Conservation (phyloP, 2,888 invertebrate species). For the Peribatodes rhomboidaria region DNA sequence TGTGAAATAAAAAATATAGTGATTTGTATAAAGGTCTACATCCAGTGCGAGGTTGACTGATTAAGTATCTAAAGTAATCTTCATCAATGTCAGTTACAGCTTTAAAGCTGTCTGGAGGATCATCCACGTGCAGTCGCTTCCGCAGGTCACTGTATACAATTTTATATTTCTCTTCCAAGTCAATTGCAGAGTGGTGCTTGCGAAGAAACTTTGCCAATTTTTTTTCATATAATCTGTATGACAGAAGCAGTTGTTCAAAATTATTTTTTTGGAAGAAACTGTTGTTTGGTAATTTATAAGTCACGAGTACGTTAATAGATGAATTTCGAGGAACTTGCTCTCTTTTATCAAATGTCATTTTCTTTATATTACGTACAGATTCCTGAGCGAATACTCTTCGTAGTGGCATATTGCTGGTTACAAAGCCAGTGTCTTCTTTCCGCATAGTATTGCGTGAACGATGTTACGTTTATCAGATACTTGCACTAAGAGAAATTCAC, state of each 20-base stretch:
- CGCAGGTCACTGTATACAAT: constrained; percentile 59
- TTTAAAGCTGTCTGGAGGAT: constrained; percentile 56
- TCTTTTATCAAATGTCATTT: constrained; percentile 31
- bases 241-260: constrained; percentile 60
- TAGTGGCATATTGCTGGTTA: constrained; percentile 56
- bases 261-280: constrained; percentile 53
- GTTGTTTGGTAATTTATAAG: constrained; percentile 53
- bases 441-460: constrained; percentile 40
- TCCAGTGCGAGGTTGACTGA: constrained; percentile 53
- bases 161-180: constrained; percentile 65
- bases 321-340: constrained; percentile 45
- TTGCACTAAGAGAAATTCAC: constrained; percentile 1
- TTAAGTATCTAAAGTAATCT: constrained; percentile 62
- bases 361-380: constrained; percentile 29
- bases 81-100: constrained; percentile 66
- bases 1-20: constrained; percentile 57
- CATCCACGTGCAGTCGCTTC: constrained; percentile 57
- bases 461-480: neutral
- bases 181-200: constrained; percentile 55
- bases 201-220: constrained; percentile 57
- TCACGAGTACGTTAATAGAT: constrained; percentile 47
- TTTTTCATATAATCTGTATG: constrained; percentile 65
- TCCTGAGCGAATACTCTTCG: constrained; percentile 46
- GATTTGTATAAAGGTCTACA: constrained; percentile 65
- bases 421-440: constrained; percentile 54